A percentile compares a stretch with the other conserved stretches of the same genome.
Evolutionary conservation across 2,888 invertebrate species (phyloP).

Genomic region (Tenthredo mesomela): DNA sequence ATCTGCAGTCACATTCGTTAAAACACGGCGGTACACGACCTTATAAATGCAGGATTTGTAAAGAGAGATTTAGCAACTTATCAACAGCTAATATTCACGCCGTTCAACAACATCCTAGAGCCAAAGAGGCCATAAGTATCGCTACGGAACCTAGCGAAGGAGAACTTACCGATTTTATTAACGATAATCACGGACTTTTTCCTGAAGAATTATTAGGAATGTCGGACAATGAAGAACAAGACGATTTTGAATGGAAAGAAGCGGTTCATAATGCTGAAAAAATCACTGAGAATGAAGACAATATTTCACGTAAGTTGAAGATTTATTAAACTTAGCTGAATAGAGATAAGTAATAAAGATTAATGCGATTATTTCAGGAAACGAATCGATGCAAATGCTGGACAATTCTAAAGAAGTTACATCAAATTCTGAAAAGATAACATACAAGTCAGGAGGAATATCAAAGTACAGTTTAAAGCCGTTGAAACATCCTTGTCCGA

Average conservation of each 20-base stretch:
- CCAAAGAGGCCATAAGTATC: slow-evolving; percentile 44
- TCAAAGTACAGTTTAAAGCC: slow-evolving; percentile 62
- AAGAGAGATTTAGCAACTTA: slow-evolving; percentile 50
- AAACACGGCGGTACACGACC: slow-evolving; percentile 54
- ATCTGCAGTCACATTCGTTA: slow-evolving; percentile 54
- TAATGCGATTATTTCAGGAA: not conserved
- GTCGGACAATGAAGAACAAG: slow-evolving; percentile 52
- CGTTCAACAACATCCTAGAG: slow-evolving; percentile 35
- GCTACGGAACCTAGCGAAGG: slow-evolving; percentile 47
- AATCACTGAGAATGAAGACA: not conserved
- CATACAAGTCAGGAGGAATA: slow-evolving; percentile 58
- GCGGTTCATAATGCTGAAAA: slow-evolving; percentile 1
- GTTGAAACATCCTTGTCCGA: slow-evolving; percentile 65
- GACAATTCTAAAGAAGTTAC: not conserved
- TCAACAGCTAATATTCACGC: slow-evolving; percentile 52
- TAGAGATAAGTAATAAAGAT: not conserved
- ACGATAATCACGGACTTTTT: slow-evolving; percentile 55
- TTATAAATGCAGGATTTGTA: slow-evolving; percentile 56
- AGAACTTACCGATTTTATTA: slow-evolving; percentile 52
- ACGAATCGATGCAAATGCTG: slow-evolving; percentile 20
- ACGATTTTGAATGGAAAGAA: slow-evolving; percentile 55
- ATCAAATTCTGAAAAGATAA: slow-evolving; percentile 23
- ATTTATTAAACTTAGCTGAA: not conserved
- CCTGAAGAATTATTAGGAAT: slow-evolving; percentile 51
- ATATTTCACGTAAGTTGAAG: slow-evolving; percentile 4